phyloP scores from a whole-genome alignment of 2,888 invertebrate species.

The Elmis aenea region DNA sequence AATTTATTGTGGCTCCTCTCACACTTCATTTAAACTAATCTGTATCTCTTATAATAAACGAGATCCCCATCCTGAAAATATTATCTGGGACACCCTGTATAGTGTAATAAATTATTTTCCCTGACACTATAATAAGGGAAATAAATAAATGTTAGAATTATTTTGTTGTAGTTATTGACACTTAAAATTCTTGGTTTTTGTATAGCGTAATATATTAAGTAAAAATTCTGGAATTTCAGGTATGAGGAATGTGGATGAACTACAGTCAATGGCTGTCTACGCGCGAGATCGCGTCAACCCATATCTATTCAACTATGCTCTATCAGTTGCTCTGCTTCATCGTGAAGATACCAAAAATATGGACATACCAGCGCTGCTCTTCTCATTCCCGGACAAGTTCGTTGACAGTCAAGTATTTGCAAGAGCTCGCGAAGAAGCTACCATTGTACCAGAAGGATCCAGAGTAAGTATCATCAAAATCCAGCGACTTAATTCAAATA shows the following conservation, averaged over 20 bases:
- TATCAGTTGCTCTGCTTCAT: conserved; percentile 71
- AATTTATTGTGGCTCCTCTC: too few species aligned
- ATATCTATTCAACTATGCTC: conserved; percentile 73
- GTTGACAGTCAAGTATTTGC: conserved; percentile 68
- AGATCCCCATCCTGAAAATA: too few species aligned
- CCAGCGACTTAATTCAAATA: neutral
- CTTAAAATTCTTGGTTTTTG: too few species aligned
- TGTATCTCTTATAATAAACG: too few species aligned
- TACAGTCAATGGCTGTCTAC: conserved; percentile 64
- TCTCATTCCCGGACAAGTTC: conserved; percentile 79
- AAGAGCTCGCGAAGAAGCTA: conserved; percentile 64
- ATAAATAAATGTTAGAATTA: too few species aligned
- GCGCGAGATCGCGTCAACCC: conserved; percentile 72
- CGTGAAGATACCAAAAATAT: conserved; percentile 66
- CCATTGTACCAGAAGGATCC: conserved; percentile 55
- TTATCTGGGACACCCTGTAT: too few species aligned
- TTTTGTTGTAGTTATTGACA: too few species aligned
- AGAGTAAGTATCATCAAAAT: conserved; percentile 54
- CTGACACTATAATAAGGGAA: too few species aligned
- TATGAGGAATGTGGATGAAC: conserved; percentile 61
- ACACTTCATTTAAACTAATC: too few species aligned
- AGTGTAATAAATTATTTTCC: too few species aligned
- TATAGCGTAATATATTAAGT: too few species aligned
- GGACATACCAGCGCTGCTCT: conserved; percentile 66
- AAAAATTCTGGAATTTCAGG: too few species aligned